These are phyloP conservation scores for Pseudeuparius sepicola DNA, from an alignment of 2,888 invertebrate species.

Conservation along the genomic window DNA sequence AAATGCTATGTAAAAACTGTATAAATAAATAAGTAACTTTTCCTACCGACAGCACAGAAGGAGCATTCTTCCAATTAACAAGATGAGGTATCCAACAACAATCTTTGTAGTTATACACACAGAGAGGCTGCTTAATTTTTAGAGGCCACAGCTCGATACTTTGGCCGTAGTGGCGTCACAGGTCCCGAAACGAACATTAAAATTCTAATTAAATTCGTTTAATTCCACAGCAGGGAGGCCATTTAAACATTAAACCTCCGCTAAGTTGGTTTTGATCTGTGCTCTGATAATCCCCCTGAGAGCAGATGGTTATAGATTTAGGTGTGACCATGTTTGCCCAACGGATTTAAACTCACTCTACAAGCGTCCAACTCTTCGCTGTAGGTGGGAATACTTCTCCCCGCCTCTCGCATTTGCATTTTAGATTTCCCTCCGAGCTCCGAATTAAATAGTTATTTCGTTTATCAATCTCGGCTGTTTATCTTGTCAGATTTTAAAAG, in stretches of 20 bases:
- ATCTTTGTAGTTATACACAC: no score
- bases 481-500: constrained; percentile 29
- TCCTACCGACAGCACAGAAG: no score
- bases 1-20: no score
- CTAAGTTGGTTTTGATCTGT: constrained; percentile 38
- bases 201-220: constrained; percentile 24
- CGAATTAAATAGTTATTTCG: constrained; percentile 40
- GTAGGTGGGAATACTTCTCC: constrained; percentile 33
- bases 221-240: constrained; percentile 25
- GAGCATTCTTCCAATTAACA: no score
- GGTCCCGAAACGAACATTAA: no score
- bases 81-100: no score
- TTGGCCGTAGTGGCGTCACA: no score
- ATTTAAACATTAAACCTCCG: constrained; percentile 33
- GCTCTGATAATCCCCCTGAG: constrained; percentile 38
- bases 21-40: no score
- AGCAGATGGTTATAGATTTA: constrained; percentile 40
- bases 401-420: constrained; percentile 43
- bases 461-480: constrained; percentile 35
- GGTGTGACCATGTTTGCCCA: constrained; percentile 42
- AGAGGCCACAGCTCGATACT: no score
- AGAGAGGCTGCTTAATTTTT: no score
- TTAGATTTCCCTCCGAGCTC: constrained; percentile 36
- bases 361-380: constrained; percentile 29
- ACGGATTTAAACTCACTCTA: constrained; percentile 39